Base-by-base conservation (phyloP, 2,797 vertebrate genomes). In the Dryobates pubescens region DNA sequence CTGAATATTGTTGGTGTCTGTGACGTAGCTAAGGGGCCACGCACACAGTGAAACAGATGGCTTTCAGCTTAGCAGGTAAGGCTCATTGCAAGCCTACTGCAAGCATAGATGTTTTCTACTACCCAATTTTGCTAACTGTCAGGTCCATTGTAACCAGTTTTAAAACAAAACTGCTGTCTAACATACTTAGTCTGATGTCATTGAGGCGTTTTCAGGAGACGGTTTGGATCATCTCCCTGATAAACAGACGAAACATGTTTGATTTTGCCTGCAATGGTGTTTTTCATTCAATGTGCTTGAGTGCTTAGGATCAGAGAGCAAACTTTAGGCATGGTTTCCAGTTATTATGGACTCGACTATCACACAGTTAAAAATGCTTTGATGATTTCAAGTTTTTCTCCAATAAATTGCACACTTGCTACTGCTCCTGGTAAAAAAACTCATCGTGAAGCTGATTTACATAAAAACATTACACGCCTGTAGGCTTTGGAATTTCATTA, bases 381-480 rank as follows among this genome's bases (percentile, higher is more conserved):
- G 75, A 93, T 78, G 72, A 72, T 57, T 14, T 1, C 82, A 90
- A 83, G 30, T 78, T 94, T 83, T 92, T 75, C 84, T 90, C 34
- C 57, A 30, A 80, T 77, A 65, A 88, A 89, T 92, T 81, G 53
- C 84, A 90, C 72, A 18, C 90, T 92, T 91, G 59, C 62, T 90
- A 69, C 80, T 93, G 76, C 53, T 92, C 29, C 15, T 82, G 82
- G 77, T 85, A 67, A 87, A 80, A 80, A 82, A 89, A 78, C 34
- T 88, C 54, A 64, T 89, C 22, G 8, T 92, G 90, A 83, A 86
- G 67, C 82, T 92, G 67, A 93, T 94, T 91, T 94, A 43, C 79
- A 88, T 83, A 81, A 92, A 94, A 93, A 73, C 67, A 51, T 92
- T 54, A 47, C 72, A 73, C 0, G 10, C 79, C 93, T 68, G 27